Evolutionary conservation across 1,140 invertebrate species (phyloP).

Genomic region (Dysdera silvatica): DNA sequence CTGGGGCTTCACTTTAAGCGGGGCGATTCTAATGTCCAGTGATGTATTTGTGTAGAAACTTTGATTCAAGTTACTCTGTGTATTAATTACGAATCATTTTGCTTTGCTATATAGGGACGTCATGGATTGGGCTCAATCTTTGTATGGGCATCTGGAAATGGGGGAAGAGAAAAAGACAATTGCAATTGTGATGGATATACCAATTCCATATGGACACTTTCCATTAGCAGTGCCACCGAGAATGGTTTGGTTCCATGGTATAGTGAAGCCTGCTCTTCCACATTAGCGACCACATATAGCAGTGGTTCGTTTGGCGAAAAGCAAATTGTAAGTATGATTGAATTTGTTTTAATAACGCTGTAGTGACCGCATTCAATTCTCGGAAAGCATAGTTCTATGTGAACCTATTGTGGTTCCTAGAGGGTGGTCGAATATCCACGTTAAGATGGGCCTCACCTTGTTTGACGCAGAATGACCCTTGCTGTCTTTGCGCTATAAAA

Average conservation of each 20-base stretch:
- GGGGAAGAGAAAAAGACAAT: conserved; percentile 79
- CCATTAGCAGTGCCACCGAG: conserved; percentile 94
- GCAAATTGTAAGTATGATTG: conserved; percentile 59
- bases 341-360: too few relatives aligned
- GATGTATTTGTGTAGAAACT: too few relatives aligned
- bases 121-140: conserved; percentile 95
- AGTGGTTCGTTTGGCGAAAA: conserved; percentile 67
- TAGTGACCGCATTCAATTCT: too few relatives aligned
- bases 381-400: too few relatives aligned
- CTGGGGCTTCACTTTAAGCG: too few relatives aligned
- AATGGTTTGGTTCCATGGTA: conserved; percentile 93
- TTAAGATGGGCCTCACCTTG: too few relatives aligned
- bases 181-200: conserved; percentile 99
- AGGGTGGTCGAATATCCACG: too few relatives aligned
- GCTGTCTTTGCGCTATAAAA: too few relatives aligned
- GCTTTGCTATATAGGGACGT: conserved; percentile 54
- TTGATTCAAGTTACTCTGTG: too few relatives aligned
- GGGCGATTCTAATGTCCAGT: too few relatives aligned
- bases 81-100: neutral
- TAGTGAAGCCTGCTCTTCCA: conserved; percentile 80
- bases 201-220: conserved; percentile 95
- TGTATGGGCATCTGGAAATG: conserved; percentile 98
- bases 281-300: conserved; percentile 93
- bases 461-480: too few relatives aligned
- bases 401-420: too few relatives aligned